Evolutionary conservation across 2,113 vertebrate species (phyloP).

Genomic region (Trogon melanurus): DNA sequence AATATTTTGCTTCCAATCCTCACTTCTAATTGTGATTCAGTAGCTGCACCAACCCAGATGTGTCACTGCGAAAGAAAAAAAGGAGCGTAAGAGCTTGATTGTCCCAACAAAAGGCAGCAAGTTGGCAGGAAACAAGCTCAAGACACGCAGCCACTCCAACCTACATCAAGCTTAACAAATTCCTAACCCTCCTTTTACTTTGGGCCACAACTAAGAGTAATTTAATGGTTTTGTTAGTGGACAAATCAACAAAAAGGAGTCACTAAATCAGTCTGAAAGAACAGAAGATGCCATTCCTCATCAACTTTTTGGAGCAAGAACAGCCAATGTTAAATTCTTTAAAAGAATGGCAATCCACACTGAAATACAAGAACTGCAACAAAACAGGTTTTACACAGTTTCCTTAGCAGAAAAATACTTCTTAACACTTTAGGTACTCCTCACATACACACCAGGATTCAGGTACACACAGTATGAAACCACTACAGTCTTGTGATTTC

Average conservation of each 20-base stretch:
- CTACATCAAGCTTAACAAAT: neutral
- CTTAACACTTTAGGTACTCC: neutral
- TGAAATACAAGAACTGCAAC: neutral
- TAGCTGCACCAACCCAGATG: neutral
- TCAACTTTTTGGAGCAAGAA: neutral
- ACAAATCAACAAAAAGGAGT: neutral
- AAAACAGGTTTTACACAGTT: neutral
- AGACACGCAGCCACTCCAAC: neutral
- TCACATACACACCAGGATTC: neutral
- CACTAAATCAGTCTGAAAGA: neutral
- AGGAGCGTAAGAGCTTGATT: neutral
- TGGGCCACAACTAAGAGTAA: neutral
- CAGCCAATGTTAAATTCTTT: neutral
- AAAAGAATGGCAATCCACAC: neutral
- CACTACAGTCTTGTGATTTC: neutral
- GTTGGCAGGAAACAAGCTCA: neutral
- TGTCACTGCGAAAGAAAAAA: slow-evolving; percentile 26
- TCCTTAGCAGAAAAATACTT: neutral
- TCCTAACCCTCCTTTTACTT: neutral
- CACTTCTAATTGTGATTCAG: slow-evolving; percentile 40
- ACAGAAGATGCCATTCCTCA: neutral
- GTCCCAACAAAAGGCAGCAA: slow-evolving; percentile 2
- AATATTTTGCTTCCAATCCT: neutral
- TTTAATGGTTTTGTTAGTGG: neutral
- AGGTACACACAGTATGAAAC: neutral